phyloP scores from a whole-genome alignment of 1,140 invertebrate genomes.

The Drosophila teissieri region DNA sequence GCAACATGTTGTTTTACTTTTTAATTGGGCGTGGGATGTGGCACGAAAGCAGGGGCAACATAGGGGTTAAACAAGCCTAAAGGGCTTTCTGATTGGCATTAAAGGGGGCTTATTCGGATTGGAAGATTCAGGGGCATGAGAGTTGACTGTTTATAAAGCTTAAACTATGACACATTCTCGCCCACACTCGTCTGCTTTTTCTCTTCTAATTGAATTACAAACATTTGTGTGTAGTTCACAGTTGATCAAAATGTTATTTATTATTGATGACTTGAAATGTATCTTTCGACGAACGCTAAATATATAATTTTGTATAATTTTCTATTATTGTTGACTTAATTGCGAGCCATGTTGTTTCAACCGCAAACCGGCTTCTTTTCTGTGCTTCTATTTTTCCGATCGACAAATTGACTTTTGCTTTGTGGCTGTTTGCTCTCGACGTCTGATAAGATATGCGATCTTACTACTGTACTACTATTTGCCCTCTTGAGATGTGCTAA shows the following conservation, averaged over 20 bases:
- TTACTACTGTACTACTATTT: slow-evolving; percentile 12
- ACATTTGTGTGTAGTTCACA: neutral
- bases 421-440: slow-evolving; percentile 34
- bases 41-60: slow-evolving; percentile 3
- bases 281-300: too few relatives aligned
- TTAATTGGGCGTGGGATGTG: slow-evolving; percentile 43
- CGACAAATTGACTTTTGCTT: slow-evolving; percentile 51
- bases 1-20: slow-evolving; percentile 22
- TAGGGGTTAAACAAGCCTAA: slow-evolving; percentile 30
- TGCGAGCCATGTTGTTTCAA: slow-evolving; percentile 1
- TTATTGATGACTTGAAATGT: neutral
- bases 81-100: slow-evolving; percentile 26
- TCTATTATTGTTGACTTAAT: slow-evolving; percentile 5
- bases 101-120: slow-evolving; percentile 1
- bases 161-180: slow-evolving; percentile 32
- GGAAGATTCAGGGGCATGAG: neutral
- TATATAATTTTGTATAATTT: too few relatives aligned
- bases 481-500: slow-evolving; percentile 37
- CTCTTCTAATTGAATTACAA: slow-evolving; percentile 40
- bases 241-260: neutral
- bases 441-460: slow-evolving; percentile 41
- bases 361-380: neutral
- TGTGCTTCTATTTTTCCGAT: slow-evolving; percentile 16
- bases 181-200: slow-evolving; percentile 10
- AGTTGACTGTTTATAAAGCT: slow-evolving; percentile 11